Conservation (phyloP, 2,113 vertebrate species). For the Bothrops jararaca region DNA sequence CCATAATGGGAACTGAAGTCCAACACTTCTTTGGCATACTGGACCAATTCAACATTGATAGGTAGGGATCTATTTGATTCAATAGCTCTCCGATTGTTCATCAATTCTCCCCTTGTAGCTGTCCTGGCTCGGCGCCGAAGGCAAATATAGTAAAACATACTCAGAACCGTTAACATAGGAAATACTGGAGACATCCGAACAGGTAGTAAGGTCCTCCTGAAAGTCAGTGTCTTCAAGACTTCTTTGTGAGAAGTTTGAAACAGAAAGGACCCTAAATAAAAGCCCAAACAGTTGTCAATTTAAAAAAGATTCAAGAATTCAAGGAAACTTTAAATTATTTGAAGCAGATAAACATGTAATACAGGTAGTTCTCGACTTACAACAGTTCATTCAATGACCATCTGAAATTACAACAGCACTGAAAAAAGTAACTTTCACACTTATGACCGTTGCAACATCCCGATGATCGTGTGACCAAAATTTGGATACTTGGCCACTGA, state of each 20-base stretch:
- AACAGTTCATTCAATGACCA: neutral
- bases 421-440: neutral
- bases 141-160: constrained; percentile 99
- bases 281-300: constrained; percentile 53
- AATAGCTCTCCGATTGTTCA: constrained; percentile 88
- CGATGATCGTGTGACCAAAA: neutral
- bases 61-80: constrained; percentile 85
- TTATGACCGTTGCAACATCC: neutral
- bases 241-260: constrained; percentile 63
- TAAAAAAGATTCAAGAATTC: constrained; percentile 3
- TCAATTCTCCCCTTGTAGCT: constrained; percentile 86
- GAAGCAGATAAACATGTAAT: neutral
- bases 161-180: constrained; percentile 97
- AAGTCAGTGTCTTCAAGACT: constrained; percentile 63
- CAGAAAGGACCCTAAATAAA: constrained; percentile 56
- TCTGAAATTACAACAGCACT: neutral
- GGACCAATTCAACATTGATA: constrained; percentile 86
- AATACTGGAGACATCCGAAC: constrained; percentile 78
- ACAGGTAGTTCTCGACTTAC: neutral
- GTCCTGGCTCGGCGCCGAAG: constrained; percentile 96
- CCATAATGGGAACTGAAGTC: constrained; percentile 99
- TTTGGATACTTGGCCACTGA: neutral
- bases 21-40: constrained; percentile 95
- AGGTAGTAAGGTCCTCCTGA: constrained; percentile 55
- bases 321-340: neutral